Evolutionary conservation across 2,888 invertebrate genomes (phyloP).

Genomic region (Oscheius myriophilus): DNA sequence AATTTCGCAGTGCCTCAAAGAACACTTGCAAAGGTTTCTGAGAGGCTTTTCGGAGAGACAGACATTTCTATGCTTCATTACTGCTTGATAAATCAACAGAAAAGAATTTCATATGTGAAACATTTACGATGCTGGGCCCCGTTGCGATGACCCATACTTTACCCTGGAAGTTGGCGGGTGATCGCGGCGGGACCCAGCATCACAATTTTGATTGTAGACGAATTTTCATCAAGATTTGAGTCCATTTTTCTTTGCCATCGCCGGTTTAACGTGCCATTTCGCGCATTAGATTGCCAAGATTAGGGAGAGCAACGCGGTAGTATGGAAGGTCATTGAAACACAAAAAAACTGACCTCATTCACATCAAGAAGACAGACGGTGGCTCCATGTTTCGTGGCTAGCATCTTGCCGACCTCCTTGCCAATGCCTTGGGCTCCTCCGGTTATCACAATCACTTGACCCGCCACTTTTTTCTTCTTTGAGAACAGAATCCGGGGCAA

Average conservation of each 20-base stretch:
- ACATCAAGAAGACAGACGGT: slow-evolving; percentile 43
- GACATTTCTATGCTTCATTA: no score
- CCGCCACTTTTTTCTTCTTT: slow-evolving; percentile 34
- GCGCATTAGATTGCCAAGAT: background rate
- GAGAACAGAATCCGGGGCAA: slow-evolving; percentile 35
- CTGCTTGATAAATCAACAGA: no score
- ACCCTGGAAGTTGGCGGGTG: no score
- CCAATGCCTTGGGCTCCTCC: slow-evolving; percentile 50
- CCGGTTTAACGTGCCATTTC: background rate
- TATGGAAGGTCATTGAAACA: background rate
- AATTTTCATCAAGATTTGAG: no score
- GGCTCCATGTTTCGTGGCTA: slow-evolving; percentile 33
- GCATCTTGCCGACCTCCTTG: slow-evolving; percentile 33
- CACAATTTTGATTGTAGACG: no score
- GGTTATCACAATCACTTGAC: slow-evolving; percentile 47
- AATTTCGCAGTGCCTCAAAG: no score
- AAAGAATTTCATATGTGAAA: no score
- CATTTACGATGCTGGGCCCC: no score
- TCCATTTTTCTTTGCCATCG: background rate
- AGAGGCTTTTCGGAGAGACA: no score
- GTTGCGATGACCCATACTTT: no score
- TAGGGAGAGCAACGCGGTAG: background rate
- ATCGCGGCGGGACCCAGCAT: no score
- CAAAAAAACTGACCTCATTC: slow-evolving; percentile 36
- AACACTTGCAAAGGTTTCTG: no score